Evolutionary conservation across 2,113 vertebrate genomes (phyloP).

Genomic region (human): GRCh38 chr3:152287501-152288000

Average conservation of each 20-base stretch:
- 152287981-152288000: not conserved
- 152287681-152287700: not conserved
- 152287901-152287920: constrained; percentile 32
- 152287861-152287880: not conserved
- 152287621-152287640: not conserved
- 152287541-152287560: not conserved
- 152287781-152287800: not conserved
- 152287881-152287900: not conserved
- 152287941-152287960: not conserved
- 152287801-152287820: not conserved
- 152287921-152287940: not conserved
- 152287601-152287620: not conserved
- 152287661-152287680: not conserved
- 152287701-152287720: not conserved
- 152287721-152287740: not conserved
- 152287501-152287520: not conserved
- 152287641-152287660: not conserved
- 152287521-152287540: not conserved
- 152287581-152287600: not conserved
- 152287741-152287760: not conserved
- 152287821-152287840: constrained; percentile 6
- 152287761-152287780: constrained; percentile 17
- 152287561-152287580: not conserved
- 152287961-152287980: not conserved
- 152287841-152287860: not conserved